Percentiles rank a stretch among this genome's conserved stretches.
Evolutionary conservation across 2,888 invertebrate species (phyloP).

Genomic region (Xestia xanthographa): DNA sequence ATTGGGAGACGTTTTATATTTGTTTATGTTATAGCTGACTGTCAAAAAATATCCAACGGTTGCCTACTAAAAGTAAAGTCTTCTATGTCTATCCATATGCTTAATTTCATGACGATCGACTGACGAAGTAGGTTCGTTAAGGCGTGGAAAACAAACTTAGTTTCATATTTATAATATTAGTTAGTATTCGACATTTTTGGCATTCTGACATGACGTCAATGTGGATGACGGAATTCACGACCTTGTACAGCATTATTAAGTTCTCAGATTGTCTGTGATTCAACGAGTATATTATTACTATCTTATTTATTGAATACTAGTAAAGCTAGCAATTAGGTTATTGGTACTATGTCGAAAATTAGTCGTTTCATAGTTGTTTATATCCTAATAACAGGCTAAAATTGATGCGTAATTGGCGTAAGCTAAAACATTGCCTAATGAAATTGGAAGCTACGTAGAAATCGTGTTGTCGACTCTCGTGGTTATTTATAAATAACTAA

Average conservation of each 20-base stretch:
- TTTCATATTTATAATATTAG: not conserved
- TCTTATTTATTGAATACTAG: not conserved
- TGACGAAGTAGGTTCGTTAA: not conserved
- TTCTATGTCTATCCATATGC: not conserved
- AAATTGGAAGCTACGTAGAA: not conserved
- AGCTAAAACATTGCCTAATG: not conserved
- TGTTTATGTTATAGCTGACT: not conserved
- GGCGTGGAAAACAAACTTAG: not conserved
- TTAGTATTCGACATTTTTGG: conserved; percentile 11
- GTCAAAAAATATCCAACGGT: not conserved
- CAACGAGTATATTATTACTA: not conserved
- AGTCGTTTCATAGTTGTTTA: not conserved
- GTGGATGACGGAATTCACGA: not conserved
- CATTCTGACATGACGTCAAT: conserved; percentile 15
- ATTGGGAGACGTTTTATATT: not conserved
- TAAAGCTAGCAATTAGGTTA: not conserved
- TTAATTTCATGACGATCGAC: not conserved
- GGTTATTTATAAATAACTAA: not conserved
- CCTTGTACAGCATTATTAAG: conserved; percentile 14
- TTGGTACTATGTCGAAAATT: not conserved
- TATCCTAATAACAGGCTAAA: not conserved
- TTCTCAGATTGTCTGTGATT: not conserved
- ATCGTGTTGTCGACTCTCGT: not conserved
- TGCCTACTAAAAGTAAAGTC: not conserved
- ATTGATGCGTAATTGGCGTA: not conserved